A percentile compares a stretch with the other conserved stretches of the same genome.
Evolutionary conservation across 1,140 invertebrate genomes (phyloP).

Genomic region (Pectinophora gossypiella): DNA sequence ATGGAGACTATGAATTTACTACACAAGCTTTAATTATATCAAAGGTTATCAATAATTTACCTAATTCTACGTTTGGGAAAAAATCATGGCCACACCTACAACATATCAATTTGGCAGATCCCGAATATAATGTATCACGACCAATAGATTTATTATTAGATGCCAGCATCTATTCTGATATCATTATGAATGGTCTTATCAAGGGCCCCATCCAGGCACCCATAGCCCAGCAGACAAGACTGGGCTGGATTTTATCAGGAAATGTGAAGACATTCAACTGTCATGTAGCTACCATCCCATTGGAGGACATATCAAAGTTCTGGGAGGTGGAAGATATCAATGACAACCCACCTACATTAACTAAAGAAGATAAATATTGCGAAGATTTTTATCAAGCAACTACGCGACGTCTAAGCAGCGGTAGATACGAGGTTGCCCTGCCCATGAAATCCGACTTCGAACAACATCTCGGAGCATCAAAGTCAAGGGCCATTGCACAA

Average conservation of each 20-base stretch:
- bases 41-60: neutral
- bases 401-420: no score
- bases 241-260: conserved; percentile 4
- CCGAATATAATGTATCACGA: neutral
- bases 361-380: no score
- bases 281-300: no score
- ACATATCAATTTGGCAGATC: neutral
- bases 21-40: neutral
- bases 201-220: neutral
- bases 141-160: conserved; percentile 5
- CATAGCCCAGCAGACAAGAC: neutral
- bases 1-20: neutral
- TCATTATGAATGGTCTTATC: conserved; percentile 2
- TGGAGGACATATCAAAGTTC: no score
- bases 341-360: no score
- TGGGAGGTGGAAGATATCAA: no score
- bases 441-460: no score
- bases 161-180: neutral
- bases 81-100: neutral
- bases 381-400: no score
- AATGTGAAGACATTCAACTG: neutral
- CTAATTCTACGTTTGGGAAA: neutral
- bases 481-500: no score
- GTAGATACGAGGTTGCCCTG: no score
- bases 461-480: no score